Percentiles rank a stretch among this genome's conserved stretches.
Evolutionary conservation across 2,888 invertebrate genomes (phyloP).

Genomic region (Nemapogon koenigi): DNA sequence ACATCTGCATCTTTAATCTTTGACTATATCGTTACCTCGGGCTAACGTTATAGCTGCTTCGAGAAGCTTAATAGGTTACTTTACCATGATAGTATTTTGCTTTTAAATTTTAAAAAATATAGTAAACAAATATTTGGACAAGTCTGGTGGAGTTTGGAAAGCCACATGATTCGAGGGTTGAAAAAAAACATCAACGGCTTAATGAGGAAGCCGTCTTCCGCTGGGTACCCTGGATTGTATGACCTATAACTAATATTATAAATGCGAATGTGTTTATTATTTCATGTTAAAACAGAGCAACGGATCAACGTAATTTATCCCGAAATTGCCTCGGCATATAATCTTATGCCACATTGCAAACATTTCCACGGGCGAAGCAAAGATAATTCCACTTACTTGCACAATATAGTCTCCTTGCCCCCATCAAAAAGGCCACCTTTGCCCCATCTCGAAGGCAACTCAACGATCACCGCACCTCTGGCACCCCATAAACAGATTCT

Average conservation of each 20-base stretch:
- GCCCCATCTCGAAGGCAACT: constrained; percentile 76
- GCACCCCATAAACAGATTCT: constrained; percentile 74
- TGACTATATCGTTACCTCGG: constrained; percentile 59
- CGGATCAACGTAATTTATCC: no score
- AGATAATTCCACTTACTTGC: constrained; percentile 75
- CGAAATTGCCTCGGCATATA: no score
- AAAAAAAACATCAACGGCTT: no score
- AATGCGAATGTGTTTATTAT: no score
- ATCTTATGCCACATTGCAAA: no score
- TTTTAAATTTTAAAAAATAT: not conserved
- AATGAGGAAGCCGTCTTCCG: no score
- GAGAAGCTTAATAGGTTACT: constrained; percentile 62
- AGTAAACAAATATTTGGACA: not conserved
- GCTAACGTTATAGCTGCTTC: constrained; percentile 61
- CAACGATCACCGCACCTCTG: constrained; percentile 72
- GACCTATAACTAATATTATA: no score
- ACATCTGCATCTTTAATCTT: constrained; percentile 27
- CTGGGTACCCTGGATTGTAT: no score
- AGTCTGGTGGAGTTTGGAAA: no score
- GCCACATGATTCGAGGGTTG: no score
- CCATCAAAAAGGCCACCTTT: constrained; percentile 71
- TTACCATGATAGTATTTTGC: constrained; percentile 42
- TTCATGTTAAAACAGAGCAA: no score
- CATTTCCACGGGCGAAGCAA: no score
- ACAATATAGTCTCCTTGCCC: constrained; percentile 71